phyloP scores from a whole-genome alignment of 2,113 vertebrate genomes.

The Cercopithecus mona region DNA sequence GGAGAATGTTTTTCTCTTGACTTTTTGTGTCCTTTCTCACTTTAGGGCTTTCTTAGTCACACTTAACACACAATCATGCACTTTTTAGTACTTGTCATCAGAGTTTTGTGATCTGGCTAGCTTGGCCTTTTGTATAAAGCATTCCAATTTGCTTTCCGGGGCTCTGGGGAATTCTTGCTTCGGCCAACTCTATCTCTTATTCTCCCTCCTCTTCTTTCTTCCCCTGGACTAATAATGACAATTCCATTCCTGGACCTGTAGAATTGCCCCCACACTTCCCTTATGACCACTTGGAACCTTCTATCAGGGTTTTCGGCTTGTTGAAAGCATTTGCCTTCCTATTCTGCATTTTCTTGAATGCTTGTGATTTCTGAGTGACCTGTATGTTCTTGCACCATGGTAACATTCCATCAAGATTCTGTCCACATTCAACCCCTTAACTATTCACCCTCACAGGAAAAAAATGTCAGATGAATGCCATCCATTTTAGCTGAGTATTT shows the following conservation, averaged over 20 bases:
- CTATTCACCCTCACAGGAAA: slow-evolving; percentile 11
- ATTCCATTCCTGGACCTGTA: not conserved
- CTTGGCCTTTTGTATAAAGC: not conserved
- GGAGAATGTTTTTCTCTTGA: slow-evolving; percentile 18
- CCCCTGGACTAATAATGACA: not conserved
- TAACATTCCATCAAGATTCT: not conserved
- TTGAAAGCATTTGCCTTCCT: not conserved
- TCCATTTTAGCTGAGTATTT: slow-evolving; percentile 36
- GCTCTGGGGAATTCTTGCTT: not conserved
- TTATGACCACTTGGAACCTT: not conserved
- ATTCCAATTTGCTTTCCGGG: not conserved
- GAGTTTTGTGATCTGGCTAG: not conserved
- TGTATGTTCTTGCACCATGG: not conserved
- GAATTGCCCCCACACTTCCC: not conserved
- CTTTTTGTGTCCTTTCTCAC: slow-evolving; percentile 24
- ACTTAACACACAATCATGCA: not conserved
- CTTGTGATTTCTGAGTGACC: slow-evolving; percentile 20
- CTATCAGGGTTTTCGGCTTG: not conserved
- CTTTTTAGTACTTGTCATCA: not conserved
- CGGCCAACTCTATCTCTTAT: not conserved
- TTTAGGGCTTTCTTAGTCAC: slow-evolving; percentile 2
- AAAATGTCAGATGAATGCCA: not conserved
- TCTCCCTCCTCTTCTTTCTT: not conserved
- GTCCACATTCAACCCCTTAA: not conserved
- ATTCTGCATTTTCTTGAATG: not conserved